Evolutionary conservation across 2,888 invertebrate genomes (phyloP), one percentile per base, ranked within the genome.

Genomic region (Thysanoteuthis rhombus): DNA sequence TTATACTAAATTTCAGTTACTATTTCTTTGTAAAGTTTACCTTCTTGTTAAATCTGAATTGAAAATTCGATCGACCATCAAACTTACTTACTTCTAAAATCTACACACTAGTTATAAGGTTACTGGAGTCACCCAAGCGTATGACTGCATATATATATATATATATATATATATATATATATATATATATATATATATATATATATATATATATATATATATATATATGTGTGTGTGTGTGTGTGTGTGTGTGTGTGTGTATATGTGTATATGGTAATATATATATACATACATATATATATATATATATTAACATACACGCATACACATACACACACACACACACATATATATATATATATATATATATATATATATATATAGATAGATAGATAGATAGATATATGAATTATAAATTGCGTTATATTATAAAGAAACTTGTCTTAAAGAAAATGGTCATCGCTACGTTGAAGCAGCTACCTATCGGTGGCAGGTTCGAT

Each of bases 191-290:
- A 89, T 89, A 89, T 89, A 36, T 89, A 89, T 89, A 89, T 89
- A 89, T 89, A 89, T 89, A 89, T 89, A 89, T 89, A 89, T 89
- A 36, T 89, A 89, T 89, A 89, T 89, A 89, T 89, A 89, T 89
- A 89, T 89, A 12, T 16, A 42, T 12, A 42, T 42, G n/a, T n/a
- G n/a, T n/a, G n/a, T 42, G 10, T 16, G 36, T 89, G 8, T 89
- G 36, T 89, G 19, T 89, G 8, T 89, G 36, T 89, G 89, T 5
- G 36, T 89, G 36, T 89, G 36, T 89, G 2, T 89, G 36, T 89
- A 8, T 19, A 89, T 89, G 4, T 5, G 36, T 89, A 22, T 89
- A 89, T 89, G 89, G 10, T n/a, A 19, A 4, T 89, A 36, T 89
- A 89, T 89, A 89, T 89, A 89, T 89, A 36, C 22, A 89, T 89